Evolutionary conservation across 92 coral and sea anemone species (phyloP), one percentile per base, ranked within the genome.

Genomic region (Micromussa lordhowensis): DNA sequence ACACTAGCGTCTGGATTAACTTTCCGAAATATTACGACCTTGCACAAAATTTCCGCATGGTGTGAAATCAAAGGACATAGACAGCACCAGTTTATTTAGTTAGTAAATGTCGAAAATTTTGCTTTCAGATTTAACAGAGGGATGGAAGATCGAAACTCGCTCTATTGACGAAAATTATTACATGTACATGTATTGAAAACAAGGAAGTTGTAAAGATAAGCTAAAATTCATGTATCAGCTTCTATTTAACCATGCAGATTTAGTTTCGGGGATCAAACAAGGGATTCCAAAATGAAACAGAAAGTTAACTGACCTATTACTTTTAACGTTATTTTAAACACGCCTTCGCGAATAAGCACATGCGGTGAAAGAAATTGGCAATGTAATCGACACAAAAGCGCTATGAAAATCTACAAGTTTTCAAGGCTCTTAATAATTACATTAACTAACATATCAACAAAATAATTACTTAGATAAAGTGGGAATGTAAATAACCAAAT

Each of bases 371-470:
- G 72, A 34, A 80, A 80, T 59, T 32, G 53, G 36, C 71, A 80
- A 72, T 19, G 44, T 13, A 36, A 79, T 80, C n/a, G 22, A 31
- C 32, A 28, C 32, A 19, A 55, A 58, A 58, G 72, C 22, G 70
- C n/a, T 49, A 68, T 12, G 74, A 63, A 81, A n/a, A 80, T 80
- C 74, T 32, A 59, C 72, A 19, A 24, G 57, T 49, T 79, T 58
- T 35, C 49, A 24, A n/a, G 49, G 24, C 30, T 13, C 29, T 17
- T 32, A 58, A 57, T 32, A 58, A 57, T 24, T 57, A 80, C 36
- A 19, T 63, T 35, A 58, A 12, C 71, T 28, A 80, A 22, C 28
- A 36, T 15, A 80, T 59, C 18, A 58, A 29, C 19, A 21, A 38
- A 49, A 28, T 73, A 36, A 73, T 35, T 73, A 73, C 49, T 12